These are phyloP conservation scores for Neostethus bicornis DNA, from an alignment of 2,797 vertebrate genomes.

Conservation along the genomic window DNA sequence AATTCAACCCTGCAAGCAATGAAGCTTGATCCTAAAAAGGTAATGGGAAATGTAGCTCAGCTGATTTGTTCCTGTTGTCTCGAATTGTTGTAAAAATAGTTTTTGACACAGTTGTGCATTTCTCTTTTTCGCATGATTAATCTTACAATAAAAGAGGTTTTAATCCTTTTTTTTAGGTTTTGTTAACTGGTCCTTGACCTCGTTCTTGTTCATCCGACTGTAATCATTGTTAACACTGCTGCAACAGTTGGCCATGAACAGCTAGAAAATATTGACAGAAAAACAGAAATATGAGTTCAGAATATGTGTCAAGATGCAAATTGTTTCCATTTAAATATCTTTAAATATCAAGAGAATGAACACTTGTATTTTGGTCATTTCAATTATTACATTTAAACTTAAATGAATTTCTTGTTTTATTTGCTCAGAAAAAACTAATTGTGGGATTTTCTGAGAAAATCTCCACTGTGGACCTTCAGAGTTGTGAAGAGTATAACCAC, in stretches of 20 bases:
- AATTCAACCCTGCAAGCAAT: conserved; percentile 69
- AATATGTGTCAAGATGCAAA: background rate
- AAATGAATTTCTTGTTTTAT: conserved; percentile 10
- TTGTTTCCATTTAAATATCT: background rate
- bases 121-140: background rate
- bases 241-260: background rate
- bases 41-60: conserved; percentile 35
- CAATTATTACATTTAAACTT: background rate
- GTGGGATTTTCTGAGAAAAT: conserved; percentile 76
- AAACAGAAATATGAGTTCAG: background rate
- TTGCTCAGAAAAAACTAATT: conserved; percentile 75
- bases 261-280: background rate
- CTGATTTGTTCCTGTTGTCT: conserved; percentile 3
- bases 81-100: background rate
- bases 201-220: background rate
- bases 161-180: background rate
- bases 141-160: background rate
- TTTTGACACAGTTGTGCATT: background rate
- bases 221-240: background rate
- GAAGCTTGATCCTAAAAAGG: conserved; percentile 78
- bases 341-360: background rate
- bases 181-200: background rate
- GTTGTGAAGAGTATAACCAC: conserved; percentile 70
- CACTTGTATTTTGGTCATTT: background rate
- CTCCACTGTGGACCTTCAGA: conserved; percentile 69